Percentiles rank a stretch among this genome's conserved stretches.
phyloP scores from a whole-genome alignment of 2,797 vertebrate genomes.

The Gymnocypris eckloni region DNA sequence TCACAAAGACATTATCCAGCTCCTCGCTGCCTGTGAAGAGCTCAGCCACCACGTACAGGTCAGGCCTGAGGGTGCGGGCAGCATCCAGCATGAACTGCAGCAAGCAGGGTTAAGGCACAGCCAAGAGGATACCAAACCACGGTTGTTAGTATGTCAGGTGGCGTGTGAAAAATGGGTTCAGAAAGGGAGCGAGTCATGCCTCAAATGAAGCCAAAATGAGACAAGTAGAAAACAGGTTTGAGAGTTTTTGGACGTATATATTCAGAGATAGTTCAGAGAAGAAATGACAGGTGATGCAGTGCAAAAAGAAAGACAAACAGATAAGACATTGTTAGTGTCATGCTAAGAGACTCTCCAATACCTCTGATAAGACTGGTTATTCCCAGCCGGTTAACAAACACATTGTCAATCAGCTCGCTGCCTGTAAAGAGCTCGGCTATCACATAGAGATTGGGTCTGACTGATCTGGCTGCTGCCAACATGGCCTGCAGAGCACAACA shows the following conservation, averaged over 20 bases:
- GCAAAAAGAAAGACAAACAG: slow-evolving; percentile 31
- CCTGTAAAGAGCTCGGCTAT: slow-evolving; percentile 88
- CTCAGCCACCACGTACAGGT: slow-evolving; percentile 96
- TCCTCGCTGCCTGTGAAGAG: slow-evolving; percentile 98
- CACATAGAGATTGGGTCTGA: slow-evolving; percentile 90
- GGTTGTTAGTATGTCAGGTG: slow-evolving; percentile 39
- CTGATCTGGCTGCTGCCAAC: slow-evolving; percentile 82
- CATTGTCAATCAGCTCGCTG: slow-evolving; percentile 88
- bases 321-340: slow-evolving; percentile 53
- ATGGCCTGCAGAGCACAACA: slow-evolving; percentile 80
- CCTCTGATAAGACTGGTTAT: slow-evolving; percentile 89
- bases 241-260: background rate
- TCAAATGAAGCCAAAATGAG: slow-evolving; percentile 15
- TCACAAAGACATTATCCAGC: slow-evolving; percentile 98
- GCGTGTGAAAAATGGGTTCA: slow-evolving; percentile 36
- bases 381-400: slow-evolving; percentile 89
- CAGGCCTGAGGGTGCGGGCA: slow-evolving; percentile 86
- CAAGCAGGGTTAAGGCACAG: slow-evolving; percentile 32
- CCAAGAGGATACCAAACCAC: slow-evolving; percentile 3
- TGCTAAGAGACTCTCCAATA: slow-evolving; percentile 70
- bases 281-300: slow-evolving; percentile 11
- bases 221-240: background rate
- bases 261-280: background rate
- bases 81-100: slow-evolving; percentile 93
- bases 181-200: slow-evolving; percentile 15